phyloP scores from a whole-genome alignment of 1,140 invertebrate genomes.

The Zaprionus ghesquierei region DNA sequence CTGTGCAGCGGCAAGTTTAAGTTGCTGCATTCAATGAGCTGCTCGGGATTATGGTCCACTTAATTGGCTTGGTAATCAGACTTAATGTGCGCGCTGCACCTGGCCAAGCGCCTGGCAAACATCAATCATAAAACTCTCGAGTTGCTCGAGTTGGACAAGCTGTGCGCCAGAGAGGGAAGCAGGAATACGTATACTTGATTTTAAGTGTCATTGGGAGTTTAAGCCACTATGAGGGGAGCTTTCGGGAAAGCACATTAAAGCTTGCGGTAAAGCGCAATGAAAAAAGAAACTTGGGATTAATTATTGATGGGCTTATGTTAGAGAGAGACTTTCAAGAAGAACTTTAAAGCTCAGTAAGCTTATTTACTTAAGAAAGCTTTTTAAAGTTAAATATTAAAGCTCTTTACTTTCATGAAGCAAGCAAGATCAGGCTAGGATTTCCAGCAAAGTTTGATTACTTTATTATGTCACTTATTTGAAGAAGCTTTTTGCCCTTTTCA shows the following conservation, averaged over 20 bases:
- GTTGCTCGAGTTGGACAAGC: background rate
- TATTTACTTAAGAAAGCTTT: too few relatives aligned
- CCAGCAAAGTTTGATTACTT: too few relatives aligned
- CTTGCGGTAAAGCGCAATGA: background rate
- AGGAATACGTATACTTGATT: background rate
- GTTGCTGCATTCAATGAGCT: constrained; percentile 44
- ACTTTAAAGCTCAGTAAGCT: too few relatives aligned
- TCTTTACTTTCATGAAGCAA: too few relatives aligned
- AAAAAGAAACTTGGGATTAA: too few relatives aligned
- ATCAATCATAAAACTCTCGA: constrained; percentile 27
- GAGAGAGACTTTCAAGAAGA: too few relatives aligned
- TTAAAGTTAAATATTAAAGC: too few relatives aligned
- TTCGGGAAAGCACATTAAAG: background rate
- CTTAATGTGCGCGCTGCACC: constrained; percentile 21
- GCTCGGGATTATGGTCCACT: constrained; percentile 40
- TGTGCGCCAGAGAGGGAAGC: background rate
- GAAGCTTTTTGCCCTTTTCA: too few relatives aligned
- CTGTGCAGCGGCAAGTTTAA: constrained; percentile 48
- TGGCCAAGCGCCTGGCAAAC: background rate
- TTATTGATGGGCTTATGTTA: too few relatives aligned
- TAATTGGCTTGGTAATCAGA: constrained; percentile 36
- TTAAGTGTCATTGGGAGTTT: background rate
- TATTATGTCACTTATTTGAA: too few relatives aligned
- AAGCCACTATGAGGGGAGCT: background rate
- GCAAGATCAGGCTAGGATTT: too few relatives aligned